Base-by-base conservation (phyloP, 2,797 vertebrate genomes). In the Gymnothorax reevesii region DNA sequence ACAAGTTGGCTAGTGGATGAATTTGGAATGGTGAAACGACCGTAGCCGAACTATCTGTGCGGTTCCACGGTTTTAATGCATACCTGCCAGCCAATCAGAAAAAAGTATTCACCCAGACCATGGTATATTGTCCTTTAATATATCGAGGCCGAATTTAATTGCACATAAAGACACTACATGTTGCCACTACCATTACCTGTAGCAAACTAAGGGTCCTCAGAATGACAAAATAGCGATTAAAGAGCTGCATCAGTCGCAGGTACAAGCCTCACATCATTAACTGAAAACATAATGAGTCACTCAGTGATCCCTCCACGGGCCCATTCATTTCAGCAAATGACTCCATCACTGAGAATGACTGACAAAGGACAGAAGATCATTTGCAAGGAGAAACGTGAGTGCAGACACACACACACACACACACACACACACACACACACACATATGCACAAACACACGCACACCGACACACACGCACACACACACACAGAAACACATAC, bases 81-180 rank as follows among this genome's bases (percentile, higher is more conserved):
- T n/a, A n/a, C n/a, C n/a, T n/a, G n/a, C n/a, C n/a, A n/a, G n/a
- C n/a, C n/a, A n/a, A n/a, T n/a, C n/a, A n/a, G n/a, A n/a, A n/a
- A n/a, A n/a, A n/a, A n/a, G n/a, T n/a, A n/a, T n/a, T n/a, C n/a
- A n/a, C n/a, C n/a, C n/a, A n/a, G n/a, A n/a, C n/a, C n/a, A n/a
- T n/a, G n/a, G n/a, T n/a, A n/a, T n/a, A n/a, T n/a, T 9, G 60
- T 22, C 83, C 49, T 52, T 84, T 71, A 84, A 69, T 66, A 69
- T 84, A 71, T 84, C 49, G 71, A 71, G 64, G 55, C 83, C 25
- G 49, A 83, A 66, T 66, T 66, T 84, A 84, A 84, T 84, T 52
- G 71, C 83, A 52, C 60, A 42, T 84, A 69, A 49, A 84, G 60
- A 84, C 66, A 84, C 75, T 54, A 22, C 75, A 79, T 7, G 52